Evolutionary conservation across 2,113 vertebrate genomes (phyloP), one percentile per base, ranked within the genome.

Genomic region (Myiozetetes cayanensis): DNA sequence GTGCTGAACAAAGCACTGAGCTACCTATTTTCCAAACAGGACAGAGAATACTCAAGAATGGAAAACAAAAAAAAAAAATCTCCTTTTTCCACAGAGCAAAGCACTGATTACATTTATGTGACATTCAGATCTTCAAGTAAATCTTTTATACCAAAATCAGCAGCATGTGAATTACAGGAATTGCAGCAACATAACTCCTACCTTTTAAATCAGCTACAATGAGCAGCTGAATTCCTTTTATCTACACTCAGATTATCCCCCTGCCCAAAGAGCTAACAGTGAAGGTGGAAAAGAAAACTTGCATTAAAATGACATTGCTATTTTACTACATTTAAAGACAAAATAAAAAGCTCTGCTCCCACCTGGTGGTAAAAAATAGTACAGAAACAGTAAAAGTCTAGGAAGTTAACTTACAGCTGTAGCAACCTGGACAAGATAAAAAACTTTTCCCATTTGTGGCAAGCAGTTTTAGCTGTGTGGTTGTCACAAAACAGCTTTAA

Each of bases 301-400:
- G 6, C 7, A 8, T 17, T 22, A 46, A 84, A 87, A 35, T 44
- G 35, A 52, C n/a, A 78, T 1, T 50, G 53, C 28, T 73, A 52
- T 83, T 87, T 83, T 41, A 52, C 74, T 61, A 52, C 12, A 65
- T 1, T 63, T 63, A 28, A 74, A 85, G 78, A 73, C 8, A 63
- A 73, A 92, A 43, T 10, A 44, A 33, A 35, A 76, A 50, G 25
- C 89, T 90, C 85, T 92, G 91, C 88, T 90, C 73, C 94, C 79
- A 72, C 76, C 46, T 77, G 55, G 59, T 77, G 55, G 84, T n/a
- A 76, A 77, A 84, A 83, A 87, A 33, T 9, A 89, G 41, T 25
- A 89, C 39, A 91, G 66, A 68, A 84, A 27, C 6, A 62, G 10
- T 9, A 19, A 4, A 71, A 63, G 20, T 63, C 27, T 37, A 53